Conservation (phyloP, 64 coral and sea anemone species). For the Acropora yongei region DNA sequence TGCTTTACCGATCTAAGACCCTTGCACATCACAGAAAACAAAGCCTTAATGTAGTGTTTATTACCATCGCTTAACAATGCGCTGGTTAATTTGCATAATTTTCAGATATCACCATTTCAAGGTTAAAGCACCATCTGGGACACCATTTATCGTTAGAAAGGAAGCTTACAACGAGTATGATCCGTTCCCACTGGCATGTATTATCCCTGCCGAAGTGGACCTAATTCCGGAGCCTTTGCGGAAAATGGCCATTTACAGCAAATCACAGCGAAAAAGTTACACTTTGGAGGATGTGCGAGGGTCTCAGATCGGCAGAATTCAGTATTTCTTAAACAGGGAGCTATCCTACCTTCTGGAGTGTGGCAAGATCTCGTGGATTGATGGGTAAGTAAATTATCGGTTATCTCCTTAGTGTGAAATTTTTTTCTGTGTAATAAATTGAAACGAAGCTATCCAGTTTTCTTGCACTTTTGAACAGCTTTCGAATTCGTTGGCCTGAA, state of each 20-base stretch:
- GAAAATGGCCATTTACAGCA: conserved; percentile 28
- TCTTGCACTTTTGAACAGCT: not conserved
- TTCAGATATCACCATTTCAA: conserved; percentile 35
- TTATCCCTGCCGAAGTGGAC: conserved; percentile 16
- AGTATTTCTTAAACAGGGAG: conserved; percentile 28
- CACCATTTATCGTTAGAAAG: conserved; percentile 22
- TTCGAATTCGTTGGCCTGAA: not conserved
- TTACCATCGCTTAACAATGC: not conserved
- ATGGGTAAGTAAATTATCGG: conserved; percentile 17
- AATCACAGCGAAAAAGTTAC: conserved; percentile 24
- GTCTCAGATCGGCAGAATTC: conserved; percentile 32
- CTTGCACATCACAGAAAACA: not conserved
- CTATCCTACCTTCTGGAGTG: conserved; percentile 14
- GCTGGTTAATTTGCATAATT: conserved; percentile 11
- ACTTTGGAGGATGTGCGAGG: conserved; percentile 16
- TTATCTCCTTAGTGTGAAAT: not conserved
- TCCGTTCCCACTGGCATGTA: conserved; percentile 2
- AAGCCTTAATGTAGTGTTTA: not conserved
- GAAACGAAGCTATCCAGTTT: not conserved
- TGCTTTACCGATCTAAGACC: not conserved
- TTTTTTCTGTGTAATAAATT: not conserved
- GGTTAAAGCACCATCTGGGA: conserved; percentile 26
- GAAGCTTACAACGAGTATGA: conserved; percentile 19
- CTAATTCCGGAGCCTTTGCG: conserved; percentile 15
- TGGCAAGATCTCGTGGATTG: conserved; percentile 24